Evolutionary conservation across 2,888 invertebrate species (phyloP).

Genomic region (Pyrgus malvae): DNA sequence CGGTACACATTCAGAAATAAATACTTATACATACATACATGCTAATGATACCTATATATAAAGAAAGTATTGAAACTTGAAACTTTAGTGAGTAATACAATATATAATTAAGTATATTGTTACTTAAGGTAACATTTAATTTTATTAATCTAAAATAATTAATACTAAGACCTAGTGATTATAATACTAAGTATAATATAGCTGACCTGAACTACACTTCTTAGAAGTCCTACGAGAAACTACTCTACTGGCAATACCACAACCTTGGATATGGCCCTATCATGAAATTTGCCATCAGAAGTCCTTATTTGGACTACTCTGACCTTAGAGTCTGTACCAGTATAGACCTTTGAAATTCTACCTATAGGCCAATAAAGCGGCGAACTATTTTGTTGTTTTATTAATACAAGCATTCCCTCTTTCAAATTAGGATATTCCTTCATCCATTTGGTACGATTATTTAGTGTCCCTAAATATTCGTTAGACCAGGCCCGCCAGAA

Average conservation of each 20-base stretch:
- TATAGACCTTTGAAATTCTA: neutral
- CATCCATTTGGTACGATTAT: neutral
- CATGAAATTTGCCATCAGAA: neutral
- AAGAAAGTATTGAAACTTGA: no score
- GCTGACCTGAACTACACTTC: no score
- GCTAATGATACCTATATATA: no score
- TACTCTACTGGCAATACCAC: neutral
- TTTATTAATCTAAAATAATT: no score
- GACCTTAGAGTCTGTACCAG: neutral
- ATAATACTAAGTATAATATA: no score
- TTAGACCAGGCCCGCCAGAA: conserved; percentile 4
- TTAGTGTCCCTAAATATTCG: neutral
- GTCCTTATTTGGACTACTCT: neutral
- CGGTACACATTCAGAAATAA: no score
- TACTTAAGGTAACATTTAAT: no score
- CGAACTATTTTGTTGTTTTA: neutral
- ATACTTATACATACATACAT: no score
- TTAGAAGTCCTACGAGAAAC: no score
- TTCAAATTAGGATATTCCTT: neutral
- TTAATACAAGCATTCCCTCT: neutral
- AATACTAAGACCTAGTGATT: no score
- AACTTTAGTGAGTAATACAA: no score
- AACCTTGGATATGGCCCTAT: neutral
- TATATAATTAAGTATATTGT: no score
- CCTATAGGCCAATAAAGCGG: neutral